Evolutionary conservation across 2,888 invertebrate species (phyloP).

Genomic region (Dryocosmus kuriphilus): DNA sequence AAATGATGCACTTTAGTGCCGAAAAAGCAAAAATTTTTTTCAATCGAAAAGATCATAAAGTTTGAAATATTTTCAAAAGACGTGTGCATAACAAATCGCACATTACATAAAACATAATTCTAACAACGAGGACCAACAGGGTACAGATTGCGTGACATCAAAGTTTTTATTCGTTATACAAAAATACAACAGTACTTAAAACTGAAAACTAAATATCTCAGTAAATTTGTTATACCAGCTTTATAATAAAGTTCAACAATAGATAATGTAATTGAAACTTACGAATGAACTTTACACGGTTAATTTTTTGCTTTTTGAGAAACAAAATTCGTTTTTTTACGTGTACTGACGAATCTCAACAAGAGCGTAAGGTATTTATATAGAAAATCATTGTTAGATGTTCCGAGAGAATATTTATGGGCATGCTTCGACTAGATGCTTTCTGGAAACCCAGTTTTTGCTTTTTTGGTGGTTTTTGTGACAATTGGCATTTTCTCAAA

Average conservation of each 20-base stretch:
- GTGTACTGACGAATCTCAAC: conserved; percentile 37
- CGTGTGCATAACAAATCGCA: conserved; percentile 26
- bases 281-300: conserved; percentile 12
- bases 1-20: conserved; percentile 32
- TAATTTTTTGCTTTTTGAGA: conserved; percentile 28
- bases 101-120: neutral
- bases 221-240: neutral
- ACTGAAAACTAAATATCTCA: conserved; percentile 4
- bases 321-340: conserved; percentile 14
- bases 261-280: conserved; percentile 14
- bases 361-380: conserved; percentile 60
- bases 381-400: conserved; percentile 63
- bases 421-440: conserved; percentile 77
- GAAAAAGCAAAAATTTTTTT: conserved; percentile 37
- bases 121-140: conserved; percentile 39
- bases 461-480: conserved; percentile 60
- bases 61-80: conserved; percentile 29
- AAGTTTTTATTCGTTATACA: conserved; percentile 20
- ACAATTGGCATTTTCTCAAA: conserved; percentile 75
- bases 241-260: neutral
- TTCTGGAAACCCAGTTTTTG: conserved; percentile 66
- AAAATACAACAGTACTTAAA: conserved; percentile 28
- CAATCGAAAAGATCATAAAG: conserved; percentile 11
- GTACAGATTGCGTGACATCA: conserved; percentile 27
- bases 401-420: conserved; percentile 75